Evolutionary conservation across 2,888 invertebrate species (phyloP), one percentile per base, ranked within the genome.

Genomic region (Beris chalybata): DNA sequence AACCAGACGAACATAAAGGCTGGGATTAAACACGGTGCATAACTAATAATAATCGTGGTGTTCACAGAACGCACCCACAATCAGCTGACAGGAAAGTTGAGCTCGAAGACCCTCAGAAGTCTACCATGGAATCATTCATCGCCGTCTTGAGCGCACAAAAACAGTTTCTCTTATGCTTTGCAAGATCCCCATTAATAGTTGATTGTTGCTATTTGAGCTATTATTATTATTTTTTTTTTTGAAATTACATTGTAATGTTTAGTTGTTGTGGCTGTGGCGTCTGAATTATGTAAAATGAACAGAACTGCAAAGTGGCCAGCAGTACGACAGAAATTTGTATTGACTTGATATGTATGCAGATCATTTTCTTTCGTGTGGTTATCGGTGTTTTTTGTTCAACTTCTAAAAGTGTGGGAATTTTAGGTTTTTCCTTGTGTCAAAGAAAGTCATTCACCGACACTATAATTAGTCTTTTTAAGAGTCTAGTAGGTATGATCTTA

Each of bases 11-110:
- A 44, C 22, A 58, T 15, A 44, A 31, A n/a, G 64, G 64, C 53
- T 50, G 54, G 38, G 52, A 54, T 53, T 22, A 31, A 64, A 54
- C 64, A 64, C 30, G 54, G 30, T 64, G 64, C 64, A 64, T 71
- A 67, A 71, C 75, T 76, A 76, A 76, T 77, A 78, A 75, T 74
- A 75, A 77, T 79, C 79, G 79, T 79, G 78, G 78, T 76, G 79
- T 78, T 79, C 79, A 78, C 77, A 77, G 78, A 79, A 79, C 79
- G 79, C 79, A 79, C 79, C 79, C 79, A 79, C 76, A 50, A 61
- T 12, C 32, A 29, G 43, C 43, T 43, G 48, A 58, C 30, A 59
- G 47, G 58, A 59, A 43, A 47, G 58, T 59, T 59, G 15, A 9
- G 53, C 53, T 29, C 12, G 12, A 53, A 30, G 12, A 30, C 30